phyloP scores from a whole-genome alignment of 1,140 invertebrate genomes.

The Heliothis subflexa region DNA sequence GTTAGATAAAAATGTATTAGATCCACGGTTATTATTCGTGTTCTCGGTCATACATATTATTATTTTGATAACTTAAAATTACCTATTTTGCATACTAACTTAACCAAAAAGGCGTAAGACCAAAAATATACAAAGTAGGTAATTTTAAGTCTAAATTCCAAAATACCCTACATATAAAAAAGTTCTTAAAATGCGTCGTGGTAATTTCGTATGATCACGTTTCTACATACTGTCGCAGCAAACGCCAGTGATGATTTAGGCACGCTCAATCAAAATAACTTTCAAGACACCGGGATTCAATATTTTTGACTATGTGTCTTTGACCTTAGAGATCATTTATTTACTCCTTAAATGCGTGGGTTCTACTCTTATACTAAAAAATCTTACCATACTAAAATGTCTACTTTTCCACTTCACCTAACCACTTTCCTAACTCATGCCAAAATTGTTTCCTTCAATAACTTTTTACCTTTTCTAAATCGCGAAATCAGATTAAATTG shows the following conservation, averaged over 20 bases:
- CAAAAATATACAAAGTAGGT: neutral
- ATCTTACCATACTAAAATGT: too few species aligned
- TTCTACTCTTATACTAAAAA: too few species aligned
- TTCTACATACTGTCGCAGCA: constrained; percentile 12
- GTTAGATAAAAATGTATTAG: constrained; percentile 19
- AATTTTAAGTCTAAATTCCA: neutral
- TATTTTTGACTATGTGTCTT: neutral
- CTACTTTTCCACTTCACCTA: too few species aligned
- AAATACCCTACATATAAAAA: too few species aligned
- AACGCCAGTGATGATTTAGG: constrained; percentile 21
- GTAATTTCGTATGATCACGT: neutral
- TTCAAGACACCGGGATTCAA: neutral
- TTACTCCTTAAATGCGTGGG: too few species aligned
- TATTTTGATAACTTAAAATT: too few species aligned
- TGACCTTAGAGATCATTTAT: too few species aligned
- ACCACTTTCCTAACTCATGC: too few species aligned
- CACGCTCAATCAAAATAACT: neutral
- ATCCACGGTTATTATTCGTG: constrained; percentile 1
- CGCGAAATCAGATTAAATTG: too few species aligned
- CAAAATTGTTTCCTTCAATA: too few species aligned
- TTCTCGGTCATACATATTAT: neutral
- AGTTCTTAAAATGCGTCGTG: neutral
- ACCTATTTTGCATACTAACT: neutral
- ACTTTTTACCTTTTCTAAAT: too few species aligned
- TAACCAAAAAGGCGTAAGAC: neutral